These are phyloP conservation scores for Pollenia amentaria DNA, from an alignment of 2,888 invertebrate species.

Conservation along the genomic window DNA sequence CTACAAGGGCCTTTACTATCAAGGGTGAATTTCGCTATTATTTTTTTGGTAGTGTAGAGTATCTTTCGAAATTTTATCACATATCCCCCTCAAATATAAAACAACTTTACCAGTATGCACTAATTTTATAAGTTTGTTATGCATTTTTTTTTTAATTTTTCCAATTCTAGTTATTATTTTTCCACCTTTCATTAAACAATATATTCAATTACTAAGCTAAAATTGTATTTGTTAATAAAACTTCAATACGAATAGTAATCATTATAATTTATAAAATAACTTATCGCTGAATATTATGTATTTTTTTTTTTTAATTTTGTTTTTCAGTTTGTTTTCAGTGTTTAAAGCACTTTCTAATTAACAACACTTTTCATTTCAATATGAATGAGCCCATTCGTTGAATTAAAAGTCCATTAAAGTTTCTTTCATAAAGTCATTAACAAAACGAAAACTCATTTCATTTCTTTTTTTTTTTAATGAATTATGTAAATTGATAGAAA, in stretches of 20 bases:
- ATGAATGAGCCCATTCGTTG: not conserved
- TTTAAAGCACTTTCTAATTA: conserved; percentile 64
- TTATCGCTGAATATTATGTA: conserved; percentile 58
- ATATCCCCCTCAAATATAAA: no score
- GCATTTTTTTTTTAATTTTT: conserved; percentile 24
- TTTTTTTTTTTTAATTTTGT: conserved; percentile 23
- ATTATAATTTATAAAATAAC: conserved; percentile 69
- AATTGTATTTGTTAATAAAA: conserved; percentile 63
- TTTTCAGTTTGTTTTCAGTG: conserved; percentile 32
- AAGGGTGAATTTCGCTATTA: no score
- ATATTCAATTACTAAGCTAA: conserved; percentile 19
- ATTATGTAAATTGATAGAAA: conserved; percentile 25
- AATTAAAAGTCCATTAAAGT: not conserved
- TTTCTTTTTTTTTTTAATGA: not conserved
- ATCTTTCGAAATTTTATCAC: no score
- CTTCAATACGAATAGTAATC: conserved; percentile 38
- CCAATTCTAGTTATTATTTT: not conserved
- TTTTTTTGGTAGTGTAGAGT: no score
- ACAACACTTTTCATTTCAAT: conserved; percentile 50
- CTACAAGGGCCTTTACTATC: no score
- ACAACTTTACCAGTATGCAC: no score
- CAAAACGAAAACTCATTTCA: not conserved
- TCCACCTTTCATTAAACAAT: conserved; percentile 23
- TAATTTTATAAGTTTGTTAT: not conserved
- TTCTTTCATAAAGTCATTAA: not conserved